These are phyloP conservation scores for Luperina testacea DNA, from an alignment of 2,888 invertebrate species.

Conservation along the genomic window DNA sequence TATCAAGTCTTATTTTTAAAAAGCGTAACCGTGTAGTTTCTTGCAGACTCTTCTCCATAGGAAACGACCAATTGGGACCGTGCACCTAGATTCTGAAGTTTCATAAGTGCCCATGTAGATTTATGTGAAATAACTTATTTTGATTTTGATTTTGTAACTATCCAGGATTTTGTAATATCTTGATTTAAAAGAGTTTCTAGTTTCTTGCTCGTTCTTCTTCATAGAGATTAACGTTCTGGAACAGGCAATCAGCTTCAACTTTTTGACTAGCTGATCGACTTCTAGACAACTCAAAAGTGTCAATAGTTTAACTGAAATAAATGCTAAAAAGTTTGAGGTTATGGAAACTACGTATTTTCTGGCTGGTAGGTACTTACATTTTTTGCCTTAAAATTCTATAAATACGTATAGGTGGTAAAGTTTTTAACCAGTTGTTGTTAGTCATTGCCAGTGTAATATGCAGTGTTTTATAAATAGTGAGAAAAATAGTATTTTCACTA, in stretches of 20 bases:
- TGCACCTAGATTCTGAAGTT: too few species aligned
- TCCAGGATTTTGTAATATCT: too few species aligned
- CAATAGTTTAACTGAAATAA: not conserved
- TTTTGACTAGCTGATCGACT: not conserved
- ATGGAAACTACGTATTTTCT: not conserved
- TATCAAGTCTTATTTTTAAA: too few species aligned
- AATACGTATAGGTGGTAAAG: not conserved
- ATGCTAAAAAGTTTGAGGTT: not conserved
- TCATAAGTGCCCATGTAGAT: too few species aligned
- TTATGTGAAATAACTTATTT: too few species aligned
- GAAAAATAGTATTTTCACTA: not conserved
- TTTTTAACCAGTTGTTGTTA: not conserved
- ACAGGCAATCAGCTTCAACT: not conserved
- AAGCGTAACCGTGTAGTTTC: too few species aligned
- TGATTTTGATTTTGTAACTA: too few species aligned
- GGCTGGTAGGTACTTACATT: not conserved
- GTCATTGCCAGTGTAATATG: conserved; percentile 12
- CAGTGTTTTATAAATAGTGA: conserved; percentile 20
- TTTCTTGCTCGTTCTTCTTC: not conserved
- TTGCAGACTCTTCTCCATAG: too few species aligned
- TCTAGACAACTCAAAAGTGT: not conserved
- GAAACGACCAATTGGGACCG: too few species aligned
- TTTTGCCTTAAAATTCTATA: not conserved
- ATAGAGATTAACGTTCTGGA: not conserved
- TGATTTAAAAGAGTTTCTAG: not conserved